These are phyloP conservation scores for Biston stratarius DNA, from an alignment of 2,888 invertebrate genomes.

Conservation along the genomic window DNA sequence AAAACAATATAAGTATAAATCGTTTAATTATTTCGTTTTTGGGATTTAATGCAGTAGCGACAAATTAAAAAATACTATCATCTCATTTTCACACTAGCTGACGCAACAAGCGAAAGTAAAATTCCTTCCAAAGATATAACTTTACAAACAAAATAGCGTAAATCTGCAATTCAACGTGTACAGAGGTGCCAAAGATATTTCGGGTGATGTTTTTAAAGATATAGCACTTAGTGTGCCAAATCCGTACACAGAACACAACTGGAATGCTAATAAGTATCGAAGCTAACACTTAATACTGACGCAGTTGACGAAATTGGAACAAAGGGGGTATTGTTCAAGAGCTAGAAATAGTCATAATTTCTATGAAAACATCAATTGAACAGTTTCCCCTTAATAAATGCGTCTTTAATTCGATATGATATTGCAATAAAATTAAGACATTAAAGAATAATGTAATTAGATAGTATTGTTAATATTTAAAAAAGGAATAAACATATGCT, in stretches of 20 bases:
- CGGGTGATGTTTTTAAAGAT: constrained; percentile 35
- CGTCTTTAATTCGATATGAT: neutral
- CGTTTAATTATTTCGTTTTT: neutral
- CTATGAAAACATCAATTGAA: neutral
- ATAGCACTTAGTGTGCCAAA: constrained; percentile 43
- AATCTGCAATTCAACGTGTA: constrained; percentile 34
- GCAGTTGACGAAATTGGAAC: constrained; percentile 32
- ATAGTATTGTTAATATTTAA: too few species aligned
- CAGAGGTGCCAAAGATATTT: constrained; percentile 44
- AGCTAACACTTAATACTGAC: constrained; percentile 20
- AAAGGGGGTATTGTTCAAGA: constrained; percentile 26
- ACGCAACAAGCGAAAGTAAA: neutral
- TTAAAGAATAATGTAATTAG: too few species aligned
- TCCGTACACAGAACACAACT: constrained; percentile 40
- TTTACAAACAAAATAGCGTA: constrained; percentile 24
- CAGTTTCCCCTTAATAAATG: neutral
- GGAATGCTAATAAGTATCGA: constrained; percentile 33
- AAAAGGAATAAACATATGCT: neutral
- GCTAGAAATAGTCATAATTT: neutral
- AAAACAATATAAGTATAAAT: too few species aligned
- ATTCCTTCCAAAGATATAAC: constrained; percentile 2
- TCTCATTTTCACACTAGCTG: neutral
- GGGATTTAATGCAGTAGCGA: neutral
- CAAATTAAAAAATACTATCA: neutral
- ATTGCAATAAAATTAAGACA: neutral